Conservation (phyloP, 2,797 vertebrate genomes). For the Artibeus jamaicensis region DNA sequence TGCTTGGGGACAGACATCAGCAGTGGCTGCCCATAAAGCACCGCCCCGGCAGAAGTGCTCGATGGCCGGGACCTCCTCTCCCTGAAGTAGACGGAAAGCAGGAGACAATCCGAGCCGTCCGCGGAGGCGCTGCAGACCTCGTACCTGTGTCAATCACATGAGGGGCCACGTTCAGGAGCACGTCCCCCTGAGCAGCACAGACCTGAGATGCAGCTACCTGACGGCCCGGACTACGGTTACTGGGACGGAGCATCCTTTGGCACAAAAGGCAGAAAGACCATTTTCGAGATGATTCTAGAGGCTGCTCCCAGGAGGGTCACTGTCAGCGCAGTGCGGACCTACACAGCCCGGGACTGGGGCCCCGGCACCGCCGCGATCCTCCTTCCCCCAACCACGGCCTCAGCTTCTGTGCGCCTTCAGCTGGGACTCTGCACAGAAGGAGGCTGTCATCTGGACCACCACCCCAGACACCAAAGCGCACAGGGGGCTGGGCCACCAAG, state of each 20-base stretch:
- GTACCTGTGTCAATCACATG: constrained; percentile 86
- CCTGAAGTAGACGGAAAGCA: constrained; percentile 94
- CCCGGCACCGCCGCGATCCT: background rate
- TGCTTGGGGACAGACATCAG: constrained; percentile 92
- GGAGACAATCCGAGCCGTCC: constrained; percentile 89
- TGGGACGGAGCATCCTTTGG: background rate
- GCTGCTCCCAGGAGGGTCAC: background rate
- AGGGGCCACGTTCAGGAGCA: constrained; percentile 23
- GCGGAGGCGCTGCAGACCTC: constrained; percentile 84
- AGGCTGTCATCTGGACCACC: background rate
- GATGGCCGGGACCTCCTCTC: constrained; percentile 91
- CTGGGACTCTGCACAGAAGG: background rate
- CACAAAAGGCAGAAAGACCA: background rate
- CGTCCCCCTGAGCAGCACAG: background rate
- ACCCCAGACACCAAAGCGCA: background rate
- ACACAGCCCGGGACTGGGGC: background rate
- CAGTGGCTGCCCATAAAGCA: constrained; percentile 95
- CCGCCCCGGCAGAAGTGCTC: constrained; percentile 87
- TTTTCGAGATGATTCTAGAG: background rate
- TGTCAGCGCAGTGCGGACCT: background rate
- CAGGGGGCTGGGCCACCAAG: background rate
- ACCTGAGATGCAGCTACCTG: background rate
- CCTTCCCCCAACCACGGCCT: background rate
- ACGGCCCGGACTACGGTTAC: background rate
- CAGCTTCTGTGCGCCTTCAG: background rate